Evolutionary conservation across 2,888 invertebrate species (phyloP).

Genomic region (Brenthis daphne): DNA sequence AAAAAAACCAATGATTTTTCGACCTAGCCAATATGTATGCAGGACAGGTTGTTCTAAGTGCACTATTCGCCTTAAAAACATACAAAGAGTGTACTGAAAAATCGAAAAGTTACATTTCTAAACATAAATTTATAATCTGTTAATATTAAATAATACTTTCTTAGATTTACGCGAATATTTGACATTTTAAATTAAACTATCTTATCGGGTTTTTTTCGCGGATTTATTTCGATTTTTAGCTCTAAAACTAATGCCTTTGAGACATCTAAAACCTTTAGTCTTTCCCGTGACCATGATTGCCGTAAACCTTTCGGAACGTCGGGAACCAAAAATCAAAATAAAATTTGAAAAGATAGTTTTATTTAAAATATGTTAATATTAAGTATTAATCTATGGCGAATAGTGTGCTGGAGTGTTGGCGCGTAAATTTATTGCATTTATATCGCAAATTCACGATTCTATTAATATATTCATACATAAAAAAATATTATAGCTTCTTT

Average conservation of each 20-base stretch:
- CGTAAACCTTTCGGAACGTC: too few species aligned
- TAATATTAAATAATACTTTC: background rate
- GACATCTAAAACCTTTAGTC: too few species aligned
- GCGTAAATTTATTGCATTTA: conserved; percentile 69
- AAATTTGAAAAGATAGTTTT: too few species aligned
- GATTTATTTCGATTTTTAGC: too few species aligned
- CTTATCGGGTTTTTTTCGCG: too few species aligned
- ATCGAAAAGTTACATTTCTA: background rate
- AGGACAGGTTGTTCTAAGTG: conserved; percentile 48
- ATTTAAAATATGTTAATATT: background rate
- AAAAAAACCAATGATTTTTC: conserved; percentile 5
- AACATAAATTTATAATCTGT: conserved; percentile 4
- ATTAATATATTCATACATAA: conserved; percentile 39
- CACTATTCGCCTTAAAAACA: conserved; percentile 15
- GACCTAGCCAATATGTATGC: conserved; percentile 68
- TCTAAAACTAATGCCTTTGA: too few species aligned
- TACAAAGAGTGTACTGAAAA: background rate
- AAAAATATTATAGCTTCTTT: conserved; percentile 44
- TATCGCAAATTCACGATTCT: conserved; percentile 62
- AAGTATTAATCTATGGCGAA: conserved; percentile 14
- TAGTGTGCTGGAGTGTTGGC: conserved; percentile 31
- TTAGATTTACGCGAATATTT: too few species aligned
- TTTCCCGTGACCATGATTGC: too few species aligned
- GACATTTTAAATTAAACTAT: too few species aligned
- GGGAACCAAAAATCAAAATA: too few species aligned